Conservation (phyloP, 2,113 vertebrate genomes). For the Thermophis baileyi region DNA sequence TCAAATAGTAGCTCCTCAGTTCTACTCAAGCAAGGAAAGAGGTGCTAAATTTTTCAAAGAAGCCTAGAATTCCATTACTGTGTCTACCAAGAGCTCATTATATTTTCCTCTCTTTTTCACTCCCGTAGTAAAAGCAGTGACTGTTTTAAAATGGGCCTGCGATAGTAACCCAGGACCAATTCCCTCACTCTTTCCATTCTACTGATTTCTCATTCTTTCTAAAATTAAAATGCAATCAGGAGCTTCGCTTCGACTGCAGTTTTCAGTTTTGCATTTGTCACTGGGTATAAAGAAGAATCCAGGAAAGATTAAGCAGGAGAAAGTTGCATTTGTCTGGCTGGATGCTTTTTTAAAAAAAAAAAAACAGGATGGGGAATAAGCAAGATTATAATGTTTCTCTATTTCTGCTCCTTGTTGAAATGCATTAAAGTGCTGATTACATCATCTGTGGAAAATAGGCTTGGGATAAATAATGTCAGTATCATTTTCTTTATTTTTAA, state of each 20-base stretch:
- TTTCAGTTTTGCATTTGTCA: neutral
- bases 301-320: neutral
- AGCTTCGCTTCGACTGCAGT: neutral
- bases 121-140: neutral
- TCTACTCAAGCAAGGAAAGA: neutral
- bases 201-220: slow-evolving; percentile 17
- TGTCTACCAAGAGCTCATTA: neutral
- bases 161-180: slow-evolving; percentile 1
- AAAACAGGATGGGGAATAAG: neutral
- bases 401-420: neutral
- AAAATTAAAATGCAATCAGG: slow-evolving; percentile 15
- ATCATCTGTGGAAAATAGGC: neutral
- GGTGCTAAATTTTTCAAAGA: slow-evolving; percentile 12
- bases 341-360: neutral
- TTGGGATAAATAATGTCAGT: neutral
- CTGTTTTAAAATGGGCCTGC: slow-evolving; percentile 1
- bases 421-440: neutral
- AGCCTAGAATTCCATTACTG: neutral
- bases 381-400: neutral
- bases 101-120: neutral
- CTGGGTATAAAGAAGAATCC: neutral
- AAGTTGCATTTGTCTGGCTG: neutral
- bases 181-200: neutral
- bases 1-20: neutral
- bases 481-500: neutral